Base-by-base conservation (phyloP, 2,113 vertebrate species). In the Genyomyrus donnyi region DNA sequence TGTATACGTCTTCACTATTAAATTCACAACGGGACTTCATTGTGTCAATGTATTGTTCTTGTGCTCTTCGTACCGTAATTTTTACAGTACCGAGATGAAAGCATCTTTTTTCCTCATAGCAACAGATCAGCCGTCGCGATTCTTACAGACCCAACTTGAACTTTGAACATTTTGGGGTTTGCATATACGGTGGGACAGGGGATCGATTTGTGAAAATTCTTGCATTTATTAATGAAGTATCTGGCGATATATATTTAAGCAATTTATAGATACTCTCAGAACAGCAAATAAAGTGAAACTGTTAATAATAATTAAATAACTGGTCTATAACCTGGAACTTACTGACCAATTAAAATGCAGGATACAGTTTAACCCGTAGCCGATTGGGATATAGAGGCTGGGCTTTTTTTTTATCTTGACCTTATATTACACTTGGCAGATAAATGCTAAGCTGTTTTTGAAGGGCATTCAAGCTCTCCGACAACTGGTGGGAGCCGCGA, bases 361-460 rank as follows among this genome's bases (percentile, higher is more conserved):
- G 49, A 88, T 50, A 39, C 80, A 86, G 89, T 91, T 89, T 89
- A 24, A 89, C 49, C 17, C 85, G 85, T 46, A 27, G 70, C 45
- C 66, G 90, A 90, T 88, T 89, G 90, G 90, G 87, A 87, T 90
- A 90, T 83, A 90, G 50, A 87, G 66, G 66, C 35, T 83, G 85
- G 17, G 53, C 21, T 17, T 88, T 77, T 90, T 90, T 84, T 80
- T 46, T 13, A 88, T 70, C 50, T n/a, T 83, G 85, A 90, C 85
- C 90, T 91, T 88, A 93, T 85, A 90, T 90, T 89, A 89, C 85
- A 86, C 62, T 92, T 93, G 92, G 91, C 91, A 91, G 53, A 87
- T 49, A 74, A 74, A 87, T 53, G 5, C n/a, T 88, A 70, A 39
- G 85, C 70, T 31, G 70, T 48, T 35, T 56, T 84, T 90, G 90